Evolutionary conservation across 2,888 invertebrate genomes (phyloP).

Genomic region (Drosophila paranaensis): DNA sequence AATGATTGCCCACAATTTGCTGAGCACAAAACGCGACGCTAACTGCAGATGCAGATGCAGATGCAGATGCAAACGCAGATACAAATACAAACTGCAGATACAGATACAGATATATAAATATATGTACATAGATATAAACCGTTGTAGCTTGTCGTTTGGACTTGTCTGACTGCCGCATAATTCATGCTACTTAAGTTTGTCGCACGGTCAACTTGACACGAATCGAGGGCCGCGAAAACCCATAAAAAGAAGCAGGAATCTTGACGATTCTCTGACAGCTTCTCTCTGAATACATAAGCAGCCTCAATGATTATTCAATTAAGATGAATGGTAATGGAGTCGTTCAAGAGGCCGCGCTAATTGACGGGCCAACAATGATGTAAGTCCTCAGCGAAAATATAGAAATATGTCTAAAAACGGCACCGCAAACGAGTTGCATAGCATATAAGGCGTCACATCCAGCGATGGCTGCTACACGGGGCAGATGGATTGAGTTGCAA

Average conservation of each 20-base stretch:
- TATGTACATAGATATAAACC: constrained; percentile 36
- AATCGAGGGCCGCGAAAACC: constrained; percentile 54
- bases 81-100: constrained; percentile 20
- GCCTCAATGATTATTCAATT: constrained; percentile 74
- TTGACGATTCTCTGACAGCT: constrained; percentile 41
- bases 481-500: constrained; percentile 42
- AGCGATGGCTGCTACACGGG: constrained; percentile 32
- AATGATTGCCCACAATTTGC: constrained; percentile 80
- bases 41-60: constrained; percentile 47
- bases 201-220: constrained; percentile 63
- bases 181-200: constrained; percentile 72
- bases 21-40: constrained; percentile 53
- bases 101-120: constrained; percentile 43
- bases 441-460: constrained; percentile 52
- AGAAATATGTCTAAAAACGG: constrained; percentile 44
- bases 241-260: constrained; percentile 18
- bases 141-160: constrained; percentile 39
- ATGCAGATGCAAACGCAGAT: constrained; percentile 49
- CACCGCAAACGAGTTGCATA: constrained; percentile 32
- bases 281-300: constrained; percentile 59
- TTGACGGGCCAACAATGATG: constrained; percentile 60
- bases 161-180: constrained; percentile 64
- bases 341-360: constrained; percentile 65
- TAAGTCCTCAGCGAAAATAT: constrained; percentile 33
- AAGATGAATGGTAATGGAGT: constrained; percentile 79